These are phyloP conservation scores for Ips typographus DNA, from an alignment of 1,140 invertebrate species.

Conservation along the genomic window DNA sequence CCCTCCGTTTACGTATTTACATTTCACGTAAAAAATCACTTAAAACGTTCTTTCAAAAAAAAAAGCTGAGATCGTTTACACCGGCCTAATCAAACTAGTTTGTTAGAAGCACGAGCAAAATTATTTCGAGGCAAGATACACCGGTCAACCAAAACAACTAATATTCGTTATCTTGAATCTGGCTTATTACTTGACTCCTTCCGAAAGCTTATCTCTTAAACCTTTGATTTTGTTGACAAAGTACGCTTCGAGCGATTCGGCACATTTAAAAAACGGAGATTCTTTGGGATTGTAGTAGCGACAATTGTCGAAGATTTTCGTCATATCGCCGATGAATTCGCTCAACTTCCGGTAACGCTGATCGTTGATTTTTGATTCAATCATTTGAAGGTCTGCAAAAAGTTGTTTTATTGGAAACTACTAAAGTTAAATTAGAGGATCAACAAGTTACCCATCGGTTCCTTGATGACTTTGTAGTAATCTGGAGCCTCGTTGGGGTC, in stretches of 20 bases:
- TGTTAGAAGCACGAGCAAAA: too few relatives aligned
- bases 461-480: slow-evolving; percentile 97
- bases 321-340: slow-evolving; percentile 96
- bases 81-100: too few relatives aligned
- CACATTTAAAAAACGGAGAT: slow-evolving; percentile 93
- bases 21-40: not conserved
- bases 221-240: slow-evolving; percentile 91
- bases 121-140: too few relatives aligned
- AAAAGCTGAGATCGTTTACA: not conserved
- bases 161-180: not conserved
- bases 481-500: slow-evolving; percentile 93
- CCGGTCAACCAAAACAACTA: too few relatives aligned
- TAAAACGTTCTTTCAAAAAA: not conserved
- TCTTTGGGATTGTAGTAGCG: slow-evolving; percentile 95
- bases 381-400: slow-evolving; percentile 83
- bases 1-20: not conserved
- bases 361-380: slow-evolving; percentile 85
- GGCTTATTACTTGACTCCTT: slow-evolving; percentile 51
- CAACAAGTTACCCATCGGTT: slow-evolving; percentile 90
- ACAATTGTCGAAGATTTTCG: slow-evolving; percentile 98
- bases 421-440: not conserved
- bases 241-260: slow-evolving; percentile 91
- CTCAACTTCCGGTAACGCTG: slow-evolving; percentile 83
- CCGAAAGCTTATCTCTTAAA: slow-evolving; percentile 77
- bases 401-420: not conserved